Evolutionary conservation across 2,888 invertebrate species (phyloP).

Genomic region (Patella ulyssiponensis): DNA sequence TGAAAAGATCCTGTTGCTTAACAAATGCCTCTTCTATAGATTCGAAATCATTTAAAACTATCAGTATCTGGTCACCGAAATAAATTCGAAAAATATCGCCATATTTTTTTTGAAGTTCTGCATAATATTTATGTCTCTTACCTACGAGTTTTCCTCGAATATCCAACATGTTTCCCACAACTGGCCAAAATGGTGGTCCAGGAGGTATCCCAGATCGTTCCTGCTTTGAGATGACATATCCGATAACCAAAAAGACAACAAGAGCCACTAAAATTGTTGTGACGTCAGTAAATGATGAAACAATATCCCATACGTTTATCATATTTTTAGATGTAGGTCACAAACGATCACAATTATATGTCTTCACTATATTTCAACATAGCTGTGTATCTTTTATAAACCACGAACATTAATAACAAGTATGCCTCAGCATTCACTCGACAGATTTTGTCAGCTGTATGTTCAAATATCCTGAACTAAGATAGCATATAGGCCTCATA

Average conservation of each 20-base stretch:
- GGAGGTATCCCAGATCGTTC: background rate
- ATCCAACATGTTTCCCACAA: background rate
- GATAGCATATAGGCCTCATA: no score
- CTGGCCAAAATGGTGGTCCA: slow-evolving; percentile 1
- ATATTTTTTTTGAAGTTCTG: background rate
- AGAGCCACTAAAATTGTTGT: background rate
- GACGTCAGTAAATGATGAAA: background rate
- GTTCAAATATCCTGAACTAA: no score
- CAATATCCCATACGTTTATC: no score
- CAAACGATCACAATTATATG: no score
- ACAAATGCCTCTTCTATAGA: slow-evolving; percentile 3
- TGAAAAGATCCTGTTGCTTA: background rate
- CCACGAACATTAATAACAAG: no score
- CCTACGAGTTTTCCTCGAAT: no score
- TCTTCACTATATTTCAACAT: no score
- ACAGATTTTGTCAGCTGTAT: no score
- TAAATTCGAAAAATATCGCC: background rate
- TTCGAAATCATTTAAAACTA: background rate
- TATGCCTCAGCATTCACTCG: no score
- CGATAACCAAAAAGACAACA: background rate
- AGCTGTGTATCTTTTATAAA: no score
- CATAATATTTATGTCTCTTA: background rate
- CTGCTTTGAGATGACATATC: background rate
- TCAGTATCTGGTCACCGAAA: background rate
- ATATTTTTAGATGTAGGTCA: no score